phyloP scores from a whole-genome alignment of 1,140 invertebrate genomes.

The Stegodyphus mimosarum region DNA sequence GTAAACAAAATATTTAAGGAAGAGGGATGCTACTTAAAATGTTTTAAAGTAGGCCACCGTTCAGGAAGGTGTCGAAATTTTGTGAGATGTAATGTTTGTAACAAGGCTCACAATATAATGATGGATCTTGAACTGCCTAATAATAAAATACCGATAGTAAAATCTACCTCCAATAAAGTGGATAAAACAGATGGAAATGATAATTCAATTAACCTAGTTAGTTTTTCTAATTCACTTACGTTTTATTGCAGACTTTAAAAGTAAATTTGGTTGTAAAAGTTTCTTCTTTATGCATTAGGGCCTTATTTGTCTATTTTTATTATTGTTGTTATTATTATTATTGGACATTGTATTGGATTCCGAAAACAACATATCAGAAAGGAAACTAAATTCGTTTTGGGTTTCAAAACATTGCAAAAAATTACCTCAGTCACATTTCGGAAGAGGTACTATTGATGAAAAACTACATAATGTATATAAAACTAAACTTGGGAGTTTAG shows the following conservation, averaged over 20 bases:
- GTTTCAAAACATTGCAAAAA: background rate
- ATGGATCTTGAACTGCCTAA: background rate
- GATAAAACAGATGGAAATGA: background rate
- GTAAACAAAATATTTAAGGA: background rate
- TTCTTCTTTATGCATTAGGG: background rate
- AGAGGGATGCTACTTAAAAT: conserved; percentile 7
- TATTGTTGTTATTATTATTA: too few relatives aligned
- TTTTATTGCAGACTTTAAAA: background rate
- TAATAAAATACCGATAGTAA: background rate
- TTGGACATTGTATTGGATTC: too few relatives aligned
- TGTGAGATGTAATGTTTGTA: conserved; percentile 16
- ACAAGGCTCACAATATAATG: background rate
- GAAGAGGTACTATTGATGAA: background rate
- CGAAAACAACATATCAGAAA: background rate
- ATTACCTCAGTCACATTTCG: background rate
- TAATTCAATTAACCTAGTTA: background rate
- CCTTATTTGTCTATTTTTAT: background rate
- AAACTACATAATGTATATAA: too few relatives aligned
- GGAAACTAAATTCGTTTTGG: background rate
- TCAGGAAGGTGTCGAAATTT: conserved; percentile 1
- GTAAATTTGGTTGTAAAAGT: background rate
- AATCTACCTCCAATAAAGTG: background rate
- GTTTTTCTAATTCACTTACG: background rate
- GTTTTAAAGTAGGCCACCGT: background rate
- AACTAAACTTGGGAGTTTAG: too few relatives aligned